Conservation (phyloP, 30 jellyfish, hydroid and myxozoan genomes). For the Hydractinia symbiolongicarpus region DNA sequence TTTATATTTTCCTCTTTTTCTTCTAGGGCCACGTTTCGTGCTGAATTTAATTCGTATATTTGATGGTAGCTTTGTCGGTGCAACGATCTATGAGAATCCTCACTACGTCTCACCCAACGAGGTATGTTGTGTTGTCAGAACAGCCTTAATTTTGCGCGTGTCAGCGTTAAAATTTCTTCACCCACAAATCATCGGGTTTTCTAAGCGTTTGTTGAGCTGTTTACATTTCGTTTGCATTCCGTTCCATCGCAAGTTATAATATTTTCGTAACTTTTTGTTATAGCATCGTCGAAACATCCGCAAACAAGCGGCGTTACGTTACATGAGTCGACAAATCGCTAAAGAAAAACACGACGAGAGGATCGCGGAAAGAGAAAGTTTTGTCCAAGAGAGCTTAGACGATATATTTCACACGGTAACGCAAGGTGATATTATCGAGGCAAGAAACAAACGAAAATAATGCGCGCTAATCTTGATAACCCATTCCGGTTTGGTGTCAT, state of each 20-base stretch:
- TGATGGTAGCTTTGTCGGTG: constrained; percentile 84
- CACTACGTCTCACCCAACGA: constrained; percentile 90
- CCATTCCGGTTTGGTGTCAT: too few species aligned
- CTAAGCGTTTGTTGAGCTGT: too few species aligned
- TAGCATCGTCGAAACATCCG: constrained; percentile 78
- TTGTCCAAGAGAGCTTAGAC: constrained; percentile 56
- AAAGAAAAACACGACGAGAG: constrained; percentile 37
- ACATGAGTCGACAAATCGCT: constrained; percentile 40
- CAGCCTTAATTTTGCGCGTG: too few species aligned
- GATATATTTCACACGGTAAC: constrained; percentile 88
- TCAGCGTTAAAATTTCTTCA: too few species aligned
- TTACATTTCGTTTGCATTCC: too few species aligned
- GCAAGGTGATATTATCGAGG: constrained; percentile 73
- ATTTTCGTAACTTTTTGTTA: background rate
- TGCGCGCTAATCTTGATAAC: too few species aligned
- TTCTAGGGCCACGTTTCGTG: constrained; percentile 90
- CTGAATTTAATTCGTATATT: constrained; percentile 79
- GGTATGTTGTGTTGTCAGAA: constrained; percentile 34
- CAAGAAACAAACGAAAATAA: constrained; percentile 18
- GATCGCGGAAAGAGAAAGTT: constrained; percentile 34
- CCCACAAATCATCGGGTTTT: too few species aligned
- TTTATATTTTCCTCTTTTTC: background rate
- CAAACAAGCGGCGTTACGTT: constrained; percentile 71
- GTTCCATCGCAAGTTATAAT: too few species aligned
- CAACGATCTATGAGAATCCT: constrained; percentile 84